Conservation (phyloP, 2,797 vertebrate genomes). For the Cirrhinus mrigala region DNA sequence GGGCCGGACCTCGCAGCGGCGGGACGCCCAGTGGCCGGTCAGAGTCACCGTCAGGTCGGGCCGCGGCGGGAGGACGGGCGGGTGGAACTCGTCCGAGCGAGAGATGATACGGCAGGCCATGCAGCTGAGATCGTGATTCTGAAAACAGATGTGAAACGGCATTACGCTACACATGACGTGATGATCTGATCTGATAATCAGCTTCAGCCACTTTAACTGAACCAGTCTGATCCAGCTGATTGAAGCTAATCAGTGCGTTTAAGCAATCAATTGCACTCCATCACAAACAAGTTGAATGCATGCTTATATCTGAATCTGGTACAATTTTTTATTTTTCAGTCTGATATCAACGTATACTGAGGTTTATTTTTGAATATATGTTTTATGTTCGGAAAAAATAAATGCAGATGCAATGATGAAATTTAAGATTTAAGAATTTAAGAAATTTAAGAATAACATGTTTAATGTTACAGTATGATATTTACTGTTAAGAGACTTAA, state of each 20-base stretch:
- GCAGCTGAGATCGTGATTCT: slow-evolving; percentile 90
- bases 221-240: not conserved
- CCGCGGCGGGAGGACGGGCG: slow-evolving; percentile 88
- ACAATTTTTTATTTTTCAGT: not conserved
- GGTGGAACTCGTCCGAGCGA: slow-evolving; percentile 89
- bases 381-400: no score
- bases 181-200: not conserved
- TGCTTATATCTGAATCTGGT: not conserved
- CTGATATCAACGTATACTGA: not conserved
- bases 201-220: not conserved
- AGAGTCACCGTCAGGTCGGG: slow-evolving; percentile 88
- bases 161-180: not conserved
- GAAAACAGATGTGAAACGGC: slow-evolving; percentile 34
- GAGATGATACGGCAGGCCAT: slow-evolving; percentile 89
- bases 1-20: slow-evolving; percentile 94
- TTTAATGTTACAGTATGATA: not conserved
- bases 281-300: no score
- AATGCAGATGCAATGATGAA: not conserved
- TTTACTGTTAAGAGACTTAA: no score
- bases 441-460: not conserved
- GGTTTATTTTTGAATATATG: no score
- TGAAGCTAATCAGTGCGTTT: not conserved
- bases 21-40: slow-evolving; percentile 96
- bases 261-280: not conserved
- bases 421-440: no score